Evolutionary conservation across 2,888 invertebrate genomes (phyloP).

Genomic region (Sturmia bella): DNA sequence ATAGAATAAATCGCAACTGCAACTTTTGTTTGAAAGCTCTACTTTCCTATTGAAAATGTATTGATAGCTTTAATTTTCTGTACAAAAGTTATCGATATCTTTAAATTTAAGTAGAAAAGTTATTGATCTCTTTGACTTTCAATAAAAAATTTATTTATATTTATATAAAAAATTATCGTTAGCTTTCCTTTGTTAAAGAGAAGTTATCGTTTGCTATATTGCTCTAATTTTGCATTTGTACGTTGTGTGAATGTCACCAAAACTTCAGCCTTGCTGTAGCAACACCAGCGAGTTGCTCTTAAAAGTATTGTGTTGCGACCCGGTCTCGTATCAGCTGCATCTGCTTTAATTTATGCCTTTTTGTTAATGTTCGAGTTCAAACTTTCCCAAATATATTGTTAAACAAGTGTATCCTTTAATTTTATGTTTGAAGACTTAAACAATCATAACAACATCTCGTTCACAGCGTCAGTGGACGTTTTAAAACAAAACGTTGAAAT

Average conservation of each 20-base stretch:
- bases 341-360: neutral
- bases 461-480: neutral
- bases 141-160: neutral
- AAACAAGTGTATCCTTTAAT: slow-evolving; percentile 59
- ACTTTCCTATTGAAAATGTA: neutral
- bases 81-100: neutral
- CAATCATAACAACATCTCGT: slow-evolving; percentile 7
- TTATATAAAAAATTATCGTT: neutral
- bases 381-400: neutral
- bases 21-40: too few relatives aligned
- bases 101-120: neutral
- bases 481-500: slow-evolving; percentile 19
- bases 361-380: neutral
- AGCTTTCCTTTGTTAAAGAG: neutral
- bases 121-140: neutral
- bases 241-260: neutral
- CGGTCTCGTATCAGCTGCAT: neutral
- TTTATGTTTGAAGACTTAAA: slow-evolving; percentile 13
- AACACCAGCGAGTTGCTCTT: neutral
- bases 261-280: too few relatives aligned
- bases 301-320: neutral
- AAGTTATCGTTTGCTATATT: neutral
- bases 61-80: neutral
- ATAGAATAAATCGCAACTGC: too few relatives aligned
- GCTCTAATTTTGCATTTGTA: too few relatives aligned